Evolutionary conservation across 2,888 invertebrate species (phyloP).

Genomic region (Tupiocoris notatus): DNA sequence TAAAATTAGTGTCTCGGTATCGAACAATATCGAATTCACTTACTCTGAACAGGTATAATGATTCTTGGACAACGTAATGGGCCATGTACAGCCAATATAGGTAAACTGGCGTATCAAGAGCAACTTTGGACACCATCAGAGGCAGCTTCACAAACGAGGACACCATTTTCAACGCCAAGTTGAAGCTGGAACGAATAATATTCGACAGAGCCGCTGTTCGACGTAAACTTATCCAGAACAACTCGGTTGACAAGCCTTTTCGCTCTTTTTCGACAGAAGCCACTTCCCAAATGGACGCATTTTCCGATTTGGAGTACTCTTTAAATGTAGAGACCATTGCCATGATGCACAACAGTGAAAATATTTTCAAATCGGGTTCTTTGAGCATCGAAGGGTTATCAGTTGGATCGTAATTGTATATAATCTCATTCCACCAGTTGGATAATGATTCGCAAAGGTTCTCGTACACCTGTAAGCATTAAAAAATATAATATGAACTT

Average conservation of each 20-base stretch:
- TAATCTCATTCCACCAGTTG: constrained; percentile 77
- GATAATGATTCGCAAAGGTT: constrained; percentile 67
- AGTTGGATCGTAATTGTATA: constrained; percentile 73
- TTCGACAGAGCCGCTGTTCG: neutral
- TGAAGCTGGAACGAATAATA: neutral
- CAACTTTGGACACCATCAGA: constrained; percentile 21
- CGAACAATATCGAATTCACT: too few species aligned
- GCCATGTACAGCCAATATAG: constrained; percentile 49
- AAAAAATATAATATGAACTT: neutral
- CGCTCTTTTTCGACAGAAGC: constrained; percentile 32
- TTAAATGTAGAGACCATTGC: constrained; percentile 64
- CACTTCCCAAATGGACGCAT: constrained; percentile 18
- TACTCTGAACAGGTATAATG: constrained; percentile 47
- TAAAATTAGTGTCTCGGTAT: too few species aligned
- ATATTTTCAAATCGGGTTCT: constrained; percentile 45
- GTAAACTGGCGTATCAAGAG: constrained; percentile 47
- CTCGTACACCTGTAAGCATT: constrained; percentile 61
- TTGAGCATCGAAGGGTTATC: constrained; percentile 61
- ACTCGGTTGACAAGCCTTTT: constrained; percentile 17
- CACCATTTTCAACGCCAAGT: constrained; percentile 1
- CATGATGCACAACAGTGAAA: constrained; percentile 59
- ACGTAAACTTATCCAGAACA: constrained; percentile 27
- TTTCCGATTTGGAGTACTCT: constrained; percentile 56
- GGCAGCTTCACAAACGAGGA: constrained; percentile 33
- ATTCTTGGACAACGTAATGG: constrained; percentile 49